Evolutionary conservation across 2,888 invertebrate species (phyloP).

Genomic region (Thymelicus sylvestris): DNA sequence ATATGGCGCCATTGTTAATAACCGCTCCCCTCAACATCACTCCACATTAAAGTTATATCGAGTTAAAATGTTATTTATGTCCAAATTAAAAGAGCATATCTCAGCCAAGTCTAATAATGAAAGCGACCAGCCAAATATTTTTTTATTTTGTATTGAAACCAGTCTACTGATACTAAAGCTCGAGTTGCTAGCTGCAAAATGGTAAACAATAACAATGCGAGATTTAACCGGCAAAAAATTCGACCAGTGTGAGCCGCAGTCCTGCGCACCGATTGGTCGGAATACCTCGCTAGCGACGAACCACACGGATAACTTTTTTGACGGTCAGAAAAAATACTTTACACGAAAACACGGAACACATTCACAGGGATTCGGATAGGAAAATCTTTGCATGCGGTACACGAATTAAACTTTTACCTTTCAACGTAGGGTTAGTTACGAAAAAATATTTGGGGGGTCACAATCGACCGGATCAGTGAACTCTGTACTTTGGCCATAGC

Average conservation of each 20-base stretch:
- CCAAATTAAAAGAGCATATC: slow-evolving; percentile 66
- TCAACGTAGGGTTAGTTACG: slow-evolving; percentile 60
- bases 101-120: slow-evolving; percentile 71
- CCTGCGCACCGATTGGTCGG: slow-evolving; percentile 49
- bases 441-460: slow-evolving; percentile 73
- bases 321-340: slow-evolving; percentile 51
- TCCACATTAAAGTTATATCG: slow-evolving; percentile 45
- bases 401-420: slow-evolving; percentile 56
- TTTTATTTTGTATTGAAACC: slow-evolving; percentile 44
- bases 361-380: slow-evolving; percentile 66
- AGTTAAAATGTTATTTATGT: slow-evolving; percentile 46
- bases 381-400: slow-evolving; percentile 70
- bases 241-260: slow-evolving; percentile 52
- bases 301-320: slow-evolving; percentile 52
- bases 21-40: slow-evolving; percentile 51
- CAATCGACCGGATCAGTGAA: slow-evolving; percentile 56
- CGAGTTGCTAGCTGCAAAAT: slow-evolving; percentile 72
- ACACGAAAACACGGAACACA: slow-evolving; percentile 70
- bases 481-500: slow-evolving; percentile 45
- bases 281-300: slow-evolving; percentile 41
- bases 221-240: slow-evolving; percentile 51
- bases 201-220: slow-evolving; percentile 68
- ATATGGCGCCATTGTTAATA: slow-evolving; percentile 50
- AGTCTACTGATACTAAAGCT: slow-evolving; percentile 48
- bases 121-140: slow-evolving; percentile 81